phyloP scores from a whole-genome alignment of 2,113 vertebrate species.

The Periophthalmus modestus region DNA sequence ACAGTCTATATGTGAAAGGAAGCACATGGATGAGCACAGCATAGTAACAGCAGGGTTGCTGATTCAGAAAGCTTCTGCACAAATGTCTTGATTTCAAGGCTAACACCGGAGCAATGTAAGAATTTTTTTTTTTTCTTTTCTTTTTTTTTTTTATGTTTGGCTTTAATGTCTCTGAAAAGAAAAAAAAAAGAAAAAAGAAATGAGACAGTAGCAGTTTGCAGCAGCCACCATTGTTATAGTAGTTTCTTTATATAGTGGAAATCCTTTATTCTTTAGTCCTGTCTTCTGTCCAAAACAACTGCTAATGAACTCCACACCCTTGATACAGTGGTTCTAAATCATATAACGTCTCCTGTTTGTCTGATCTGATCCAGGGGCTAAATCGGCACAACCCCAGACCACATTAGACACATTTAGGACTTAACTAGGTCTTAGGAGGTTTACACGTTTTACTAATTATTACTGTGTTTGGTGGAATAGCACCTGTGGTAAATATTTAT shows the following conservation, averaged over 20 bases:
- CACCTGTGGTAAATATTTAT: too few relatives aligned
- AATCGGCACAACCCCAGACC: too few relatives aligned
- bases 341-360: not conserved
- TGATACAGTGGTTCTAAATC: not conserved
- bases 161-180: not conserved
- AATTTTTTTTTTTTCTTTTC: not conserved
- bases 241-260: not conserved
- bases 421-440: too few relatives aligned
- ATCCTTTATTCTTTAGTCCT: not conserved
- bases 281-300: not conserved
- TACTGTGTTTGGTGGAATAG: too few relatives aligned
- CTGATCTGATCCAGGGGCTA: too few relatives aligned
- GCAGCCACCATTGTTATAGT: not conserved
- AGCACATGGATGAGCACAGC: not conserved
- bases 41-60: not conserved
- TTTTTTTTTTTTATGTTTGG: not conserved
- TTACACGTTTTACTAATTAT: too few relatives aligned
- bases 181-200: not conserved
- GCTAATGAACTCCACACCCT: not conserved
- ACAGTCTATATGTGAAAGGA: constrained; percentile 10
- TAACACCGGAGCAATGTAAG: not conserved
- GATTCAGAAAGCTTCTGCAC: not conserved
- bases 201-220: not conserved
- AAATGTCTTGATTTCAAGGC: constrained; percentile 2
- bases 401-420: too few relatives aligned